These are phyloP conservation scores for Drepanosiphum platanoidis DNA, from an alignment of 2,888 invertebrate genomes.

Conservation along the genomic window DNA sequence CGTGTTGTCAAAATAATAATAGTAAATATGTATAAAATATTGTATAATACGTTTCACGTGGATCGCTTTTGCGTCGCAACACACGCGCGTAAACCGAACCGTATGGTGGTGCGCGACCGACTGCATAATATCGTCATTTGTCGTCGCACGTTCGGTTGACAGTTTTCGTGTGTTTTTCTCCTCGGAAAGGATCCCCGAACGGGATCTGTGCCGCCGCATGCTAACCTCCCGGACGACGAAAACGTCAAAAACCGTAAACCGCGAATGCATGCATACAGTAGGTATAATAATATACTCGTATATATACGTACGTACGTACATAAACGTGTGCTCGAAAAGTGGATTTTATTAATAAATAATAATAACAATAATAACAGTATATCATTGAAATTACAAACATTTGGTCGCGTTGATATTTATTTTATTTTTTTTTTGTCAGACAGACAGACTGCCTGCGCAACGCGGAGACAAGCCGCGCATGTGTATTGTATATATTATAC, in stretches of 20 bases:
- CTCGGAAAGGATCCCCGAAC: too few species aligned
- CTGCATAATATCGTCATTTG: too few species aligned
- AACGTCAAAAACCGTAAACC: not conserved
- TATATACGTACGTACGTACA: not conserved
- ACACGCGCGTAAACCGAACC: too few species aligned
- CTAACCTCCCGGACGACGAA: too few species aligned
- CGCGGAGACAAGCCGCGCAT: not conserved
- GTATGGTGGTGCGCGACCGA: too few species aligned
- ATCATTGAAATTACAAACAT: slow-evolving; percentile 5
- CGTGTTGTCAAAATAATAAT: too few species aligned
- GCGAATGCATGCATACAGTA: too few species aligned
- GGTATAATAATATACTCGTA: not conserved
- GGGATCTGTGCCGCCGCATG: too few species aligned
- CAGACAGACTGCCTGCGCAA: not conserved
- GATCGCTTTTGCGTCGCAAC: too few species aligned
- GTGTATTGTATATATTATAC: not conserved
- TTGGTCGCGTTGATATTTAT: not conserved
- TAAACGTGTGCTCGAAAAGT: not conserved
- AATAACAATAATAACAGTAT: not conserved
- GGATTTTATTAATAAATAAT: slow-evolving; percentile 17
- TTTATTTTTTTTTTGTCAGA: too few species aligned
- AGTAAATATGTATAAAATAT: too few species aligned
- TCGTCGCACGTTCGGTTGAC: not conserved
- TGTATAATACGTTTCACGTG: too few species aligned
- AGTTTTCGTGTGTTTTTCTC: not conserved